Percentiles rank a stretch among this genome's conserved stretches.
These are phyloP conservation scores for Tribolium castaneum DNA, from an alignment of 1,140 invertebrate genomes.

Conservation along the genomic window DNA sequence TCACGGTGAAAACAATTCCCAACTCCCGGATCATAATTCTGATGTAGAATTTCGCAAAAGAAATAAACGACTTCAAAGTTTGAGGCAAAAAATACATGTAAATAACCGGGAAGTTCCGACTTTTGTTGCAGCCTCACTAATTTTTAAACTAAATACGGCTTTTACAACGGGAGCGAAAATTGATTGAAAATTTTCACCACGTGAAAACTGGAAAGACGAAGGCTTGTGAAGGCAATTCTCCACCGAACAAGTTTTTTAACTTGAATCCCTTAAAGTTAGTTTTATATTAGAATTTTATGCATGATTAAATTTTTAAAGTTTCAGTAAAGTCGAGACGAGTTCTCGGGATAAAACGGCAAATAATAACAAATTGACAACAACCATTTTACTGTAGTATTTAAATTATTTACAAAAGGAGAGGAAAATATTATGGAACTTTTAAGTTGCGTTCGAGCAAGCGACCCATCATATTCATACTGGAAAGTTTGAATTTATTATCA, in stretches of 20 bases:
- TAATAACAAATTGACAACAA: constrained; percentile 31
- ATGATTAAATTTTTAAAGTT: constrained; percentile 36
- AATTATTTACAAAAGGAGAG: constrained; percentile 11
- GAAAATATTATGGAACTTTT: neutral
- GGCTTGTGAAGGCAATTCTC: constrained; percentile 14
- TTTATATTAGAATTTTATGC: constrained; percentile 32
- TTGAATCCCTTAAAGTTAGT: constrained; percentile 28
- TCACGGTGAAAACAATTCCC: constrained; percentile 8
- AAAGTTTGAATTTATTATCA: neutral
- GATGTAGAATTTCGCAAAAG: neutral
- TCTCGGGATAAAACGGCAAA: neutral
- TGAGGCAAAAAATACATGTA: constrained; percentile 9
- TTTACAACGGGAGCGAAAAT: constrained; percentile 5
- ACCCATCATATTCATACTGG: neutral
- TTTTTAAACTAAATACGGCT: neutral
- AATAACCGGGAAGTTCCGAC: constrained; percentile 13
- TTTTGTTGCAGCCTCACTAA: neutral
- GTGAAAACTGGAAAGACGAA: neutral
- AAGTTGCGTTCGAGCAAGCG: neutral
- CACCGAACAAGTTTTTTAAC: constrained; percentile 27
- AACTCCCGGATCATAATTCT: constrained; percentile 9
- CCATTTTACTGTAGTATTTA: neutral
- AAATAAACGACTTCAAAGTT: constrained; percentile 19
- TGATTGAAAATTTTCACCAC: constrained; percentile 2
- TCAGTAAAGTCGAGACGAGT: neutral